Evolutionary conservation across 2,113 vertebrate species (phyloP), one percentile per base, ranked within the genome.

Genomic region (Brachyhypopomus occidentalis): DNA sequence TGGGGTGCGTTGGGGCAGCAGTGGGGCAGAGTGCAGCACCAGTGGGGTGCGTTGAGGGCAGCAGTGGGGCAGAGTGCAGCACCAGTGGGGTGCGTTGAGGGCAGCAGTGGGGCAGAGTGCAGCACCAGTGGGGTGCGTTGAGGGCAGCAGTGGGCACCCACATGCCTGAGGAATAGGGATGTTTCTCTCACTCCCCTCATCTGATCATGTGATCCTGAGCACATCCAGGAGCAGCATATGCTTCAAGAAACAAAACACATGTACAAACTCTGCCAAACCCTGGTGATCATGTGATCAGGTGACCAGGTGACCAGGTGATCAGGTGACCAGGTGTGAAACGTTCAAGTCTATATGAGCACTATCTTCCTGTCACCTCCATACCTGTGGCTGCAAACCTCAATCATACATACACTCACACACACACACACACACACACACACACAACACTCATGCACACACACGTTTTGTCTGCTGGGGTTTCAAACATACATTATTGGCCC

Each of bases 351-450:
- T 58, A 70, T 60, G 76, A 77, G 56, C 48, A 60, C 25, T 34
- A 30, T 72, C 72, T 19, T 63, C 34, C 48, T 58, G 60, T 83
- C 11, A 3, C 71, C 67, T 38, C 17, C 19, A 23, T 69, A 45
- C 63, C 76, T 60, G 58, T 73, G 66, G 63, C 62, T 69, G 62
- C 25, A 67, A 52, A 66, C 3, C 20, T 82, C 48, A 87, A 72
- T 86, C 81, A 79, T 34, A 25, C 36, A 63, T 4, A 55, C 74
- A 79, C 79, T 69, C 52, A 0, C 41, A 9, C 41, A 6, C 58
- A 74, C 69, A 60, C 74, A 59, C 87, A 88, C 77, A 30, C 36
- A 17, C 52, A 67, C 41, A 62, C 5, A 62, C 55, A 77, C 64
- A 71, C 4, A 62, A 34, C n/a, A 82, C 52, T 36, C 56, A 83